phyloP scores from a whole-genome alignment of 1,140 invertebrate genomes.

The Onthophagus taurus region DNA sequence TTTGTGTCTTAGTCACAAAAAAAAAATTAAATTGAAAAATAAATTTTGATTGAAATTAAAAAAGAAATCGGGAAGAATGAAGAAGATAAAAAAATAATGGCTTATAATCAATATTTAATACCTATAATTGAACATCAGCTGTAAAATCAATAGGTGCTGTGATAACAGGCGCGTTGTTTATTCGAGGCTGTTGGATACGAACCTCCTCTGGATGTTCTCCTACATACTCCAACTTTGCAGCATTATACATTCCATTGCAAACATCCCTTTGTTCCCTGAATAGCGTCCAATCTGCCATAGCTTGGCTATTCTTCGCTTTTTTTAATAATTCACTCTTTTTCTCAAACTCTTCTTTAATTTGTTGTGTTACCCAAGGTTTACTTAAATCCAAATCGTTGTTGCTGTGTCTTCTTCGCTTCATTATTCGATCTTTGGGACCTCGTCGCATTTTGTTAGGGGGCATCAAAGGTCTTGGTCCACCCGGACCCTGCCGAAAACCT shows the following conservation, averaged over 20 bases:
- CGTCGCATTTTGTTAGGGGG: slow-evolving; percentile 16
- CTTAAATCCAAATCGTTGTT: slow-evolving; percentile 31
- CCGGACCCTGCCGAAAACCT: slow-evolving; percentile 8
- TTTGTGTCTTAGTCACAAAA: no score
- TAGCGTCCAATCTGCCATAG: slow-evolving; percentile 32
- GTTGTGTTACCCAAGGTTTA: slow-evolving; percentile 34
- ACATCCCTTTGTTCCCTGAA: slow-evolving; percentile 35
- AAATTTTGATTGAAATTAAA: neutral
- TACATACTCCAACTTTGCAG: slow-evolving; percentile 31
- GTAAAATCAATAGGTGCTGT: slow-evolving; percentile 38
- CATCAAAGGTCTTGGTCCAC: slow-evolving; percentile 9
- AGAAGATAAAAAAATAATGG: neutral
- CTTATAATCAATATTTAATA: slow-evolving; percentile 28
- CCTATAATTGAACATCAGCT: slow-evolving; percentile 36
- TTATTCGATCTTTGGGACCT: slow-evolving; percentile 24
- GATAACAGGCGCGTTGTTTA: slow-evolving; percentile 27
- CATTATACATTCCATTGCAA: slow-evolving; percentile 33
- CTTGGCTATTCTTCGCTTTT: slow-evolving; percentile 29
- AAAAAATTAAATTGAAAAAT: no score
- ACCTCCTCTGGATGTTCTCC: slow-evolving; percentile 40
- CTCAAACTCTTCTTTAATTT: slow-evolving; percentile 30
- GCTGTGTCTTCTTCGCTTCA: slow-evolving; percentile 25
- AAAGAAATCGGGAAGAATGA: slow-evolving; percentile 7
- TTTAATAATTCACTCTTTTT: slow-evolving; percentile 34
- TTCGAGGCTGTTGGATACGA: slow-evolving; percentile 36